Conservation (phyloP, 2,888 invertebrate genomes). For the Augochlorella aurata region DNA sequence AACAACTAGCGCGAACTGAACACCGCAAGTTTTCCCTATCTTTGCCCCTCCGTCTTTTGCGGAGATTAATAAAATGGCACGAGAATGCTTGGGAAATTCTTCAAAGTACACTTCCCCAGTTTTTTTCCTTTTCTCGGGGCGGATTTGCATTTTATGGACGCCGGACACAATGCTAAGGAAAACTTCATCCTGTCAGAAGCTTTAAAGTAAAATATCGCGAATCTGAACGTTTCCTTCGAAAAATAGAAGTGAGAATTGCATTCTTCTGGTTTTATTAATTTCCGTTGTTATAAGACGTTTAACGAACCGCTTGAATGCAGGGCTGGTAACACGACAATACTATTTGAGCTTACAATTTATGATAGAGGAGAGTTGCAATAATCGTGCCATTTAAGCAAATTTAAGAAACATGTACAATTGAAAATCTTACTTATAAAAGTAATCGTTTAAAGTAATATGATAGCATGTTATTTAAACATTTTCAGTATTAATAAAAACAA, state of each 20-base stretch:
- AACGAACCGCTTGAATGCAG: no score
- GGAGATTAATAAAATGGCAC: conserved; percentile 53
- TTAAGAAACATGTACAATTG: no score
- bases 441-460: no score
- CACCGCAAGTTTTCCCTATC: conserved; percentile 50
- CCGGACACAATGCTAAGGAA: neutral
- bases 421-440: no score
- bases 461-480: no score
- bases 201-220: neutral
- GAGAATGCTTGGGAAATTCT: conserved; percentile 37
- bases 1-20: conserved; percentile 46
- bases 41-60: conserved; percentile 27
- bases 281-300: no score
- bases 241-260: neutral
- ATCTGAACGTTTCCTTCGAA: neutral
- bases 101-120: neutral
- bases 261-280: no score
- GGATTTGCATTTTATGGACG: conserved; percentile 17
- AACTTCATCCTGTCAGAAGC: neutral
- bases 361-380: no score
- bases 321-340: no score
- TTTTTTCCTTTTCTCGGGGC: neutral
- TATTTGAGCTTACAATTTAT: no score
- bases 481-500: no score
- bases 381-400: no score